Conservation (phyloP, 64 coral and sea anemone genomes). For the Stichodactyla helianthus region DNA sequence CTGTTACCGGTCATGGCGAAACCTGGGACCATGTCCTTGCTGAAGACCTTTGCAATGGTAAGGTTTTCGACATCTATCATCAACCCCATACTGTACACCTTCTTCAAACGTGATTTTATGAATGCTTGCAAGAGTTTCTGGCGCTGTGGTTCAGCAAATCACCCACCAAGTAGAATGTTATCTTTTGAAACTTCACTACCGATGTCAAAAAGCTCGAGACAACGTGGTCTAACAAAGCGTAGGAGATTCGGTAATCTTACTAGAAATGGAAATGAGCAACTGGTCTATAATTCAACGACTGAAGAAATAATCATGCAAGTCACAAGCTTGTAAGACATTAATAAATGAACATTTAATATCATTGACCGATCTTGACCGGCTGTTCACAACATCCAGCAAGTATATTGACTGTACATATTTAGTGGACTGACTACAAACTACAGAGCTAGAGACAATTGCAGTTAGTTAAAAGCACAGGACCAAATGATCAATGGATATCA, state of each 20-base stretch:
- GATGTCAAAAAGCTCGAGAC: not conserved
- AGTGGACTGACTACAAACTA: too few species aligned
- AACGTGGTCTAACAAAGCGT: not conserved
- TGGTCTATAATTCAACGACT: not conserved
- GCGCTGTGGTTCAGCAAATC: not conserved
- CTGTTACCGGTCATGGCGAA: not conserved
- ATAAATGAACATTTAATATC: too few species aligned
- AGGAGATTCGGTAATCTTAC: not conserved
- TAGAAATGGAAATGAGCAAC: not conserved
- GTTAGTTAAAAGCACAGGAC: too few species aligned
- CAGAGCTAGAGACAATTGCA: too few species aligned
- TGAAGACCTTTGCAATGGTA: constrained; percentile 30
- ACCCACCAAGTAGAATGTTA: not conserved
- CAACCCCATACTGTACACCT: constrained; percentile 58
- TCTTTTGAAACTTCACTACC: not conserved
- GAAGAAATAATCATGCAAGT: not conserved
- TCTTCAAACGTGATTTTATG: constrained; percentile 59
- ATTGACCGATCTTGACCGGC: too few species aligned
- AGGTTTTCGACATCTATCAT: constrained; percentile 43
- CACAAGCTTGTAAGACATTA: not conserved
- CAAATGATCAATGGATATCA: too few species aligned
- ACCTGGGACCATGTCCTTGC: not conserved
- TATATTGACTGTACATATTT: too few species aligned
- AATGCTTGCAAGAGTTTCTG: constrained; percentile 13
- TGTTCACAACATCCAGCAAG: too few species aligned